These are phyloP conservation scores for Pipistrellus pipistrellus DNA, from an alignment of 2,797 vertebrate species.

Conservation along the genomic window DNA sequence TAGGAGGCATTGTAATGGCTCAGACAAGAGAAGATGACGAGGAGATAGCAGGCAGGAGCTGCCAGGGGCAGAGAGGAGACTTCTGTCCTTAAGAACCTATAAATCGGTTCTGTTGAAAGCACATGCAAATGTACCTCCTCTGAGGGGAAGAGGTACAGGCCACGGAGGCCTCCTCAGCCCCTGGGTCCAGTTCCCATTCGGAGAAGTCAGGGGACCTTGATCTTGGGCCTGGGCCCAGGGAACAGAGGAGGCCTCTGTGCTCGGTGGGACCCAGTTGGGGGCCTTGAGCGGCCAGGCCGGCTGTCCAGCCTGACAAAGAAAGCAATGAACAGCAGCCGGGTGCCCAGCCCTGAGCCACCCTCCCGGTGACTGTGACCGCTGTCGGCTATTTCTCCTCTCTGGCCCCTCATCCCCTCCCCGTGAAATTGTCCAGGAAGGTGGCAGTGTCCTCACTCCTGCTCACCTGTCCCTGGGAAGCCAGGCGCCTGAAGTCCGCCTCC, in stretches of 20 bases:
- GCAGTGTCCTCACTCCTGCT: not conserved
- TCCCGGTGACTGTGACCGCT: not conserved
- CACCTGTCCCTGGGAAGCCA: not conserved
- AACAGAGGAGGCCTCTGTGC: not conserved
- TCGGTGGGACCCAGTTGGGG: fast-evolving
- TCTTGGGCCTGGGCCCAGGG: not conserved
- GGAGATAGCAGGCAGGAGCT: not conserved
- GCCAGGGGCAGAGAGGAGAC: not conserved
- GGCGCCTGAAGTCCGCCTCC: not conserved
- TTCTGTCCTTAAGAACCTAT: not conserved
- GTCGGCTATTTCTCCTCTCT: not conserved
- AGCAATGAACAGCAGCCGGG: not conserved
- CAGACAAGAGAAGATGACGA: not conserved
- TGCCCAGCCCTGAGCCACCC: not conserved
- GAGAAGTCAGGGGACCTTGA: not conserved
- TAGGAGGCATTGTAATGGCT: not conserved
- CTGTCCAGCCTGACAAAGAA: not conserved
- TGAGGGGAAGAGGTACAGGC: not conserved
- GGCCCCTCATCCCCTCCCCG: not conserved
- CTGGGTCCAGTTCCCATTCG: not conserved
- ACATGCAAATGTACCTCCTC: not conserved
- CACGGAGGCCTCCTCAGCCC: not conserved
- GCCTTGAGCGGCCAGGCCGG: not conserved
- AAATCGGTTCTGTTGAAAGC: not conserved
- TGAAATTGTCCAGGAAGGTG: not conserved